Evolutionary conservation across 2,797 vertebrate species (phyloP), one percentile per base, ranked within the genome.

Genomic region (Spinus pinus): DNA sequence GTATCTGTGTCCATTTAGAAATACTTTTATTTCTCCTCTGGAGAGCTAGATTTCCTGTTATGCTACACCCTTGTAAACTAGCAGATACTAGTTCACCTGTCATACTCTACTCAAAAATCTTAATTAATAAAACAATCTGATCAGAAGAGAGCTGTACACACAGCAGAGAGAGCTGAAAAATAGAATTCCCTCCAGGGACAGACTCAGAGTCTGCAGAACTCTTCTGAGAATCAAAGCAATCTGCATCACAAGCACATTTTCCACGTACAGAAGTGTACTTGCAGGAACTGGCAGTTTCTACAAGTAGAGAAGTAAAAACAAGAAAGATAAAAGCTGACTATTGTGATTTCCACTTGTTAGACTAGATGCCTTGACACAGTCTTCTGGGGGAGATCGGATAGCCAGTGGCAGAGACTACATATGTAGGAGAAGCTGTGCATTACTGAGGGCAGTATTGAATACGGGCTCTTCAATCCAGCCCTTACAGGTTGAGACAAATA

Each of bases 191-290:
- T 85, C 53, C 53, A 86, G 94, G 33, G 66, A 62, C 1, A 0
- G 61, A 50, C 46, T 91, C 25, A 5, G 69, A 72, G 64, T 18
- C 89, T 90, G 70, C 44, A 51, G 88, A 95, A 88, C 27, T 77
- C 92, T 93, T 95, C 58, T 3, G 67, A 88, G 91, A 93, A 93
- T 74, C 88, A 94, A 84, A 94, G 85, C 65, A 75, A 86, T 58
- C 80, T 93, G 71, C 73, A 93, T 79, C 70, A 91, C 85, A 84
- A 91, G 81, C 66, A 92, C 49, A 70, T 91, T 83, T 74, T 44
- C 58, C 64, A 53, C 1, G 0, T 6, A 73, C 62, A 57, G 85
- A 91, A 83, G 67, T 21, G n/a, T 33, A 33, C 82, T 91, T 66
- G 65, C 72, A 86, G 75, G 56, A 91, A 9, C 66, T 51, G 49